A percentile compares a stretch with the other conserved stretches of the same genome.
phyloP scores from a whole-genome alignment of 2,113 vertebrate species.

The Forbesichthys agassizii region DNA sequence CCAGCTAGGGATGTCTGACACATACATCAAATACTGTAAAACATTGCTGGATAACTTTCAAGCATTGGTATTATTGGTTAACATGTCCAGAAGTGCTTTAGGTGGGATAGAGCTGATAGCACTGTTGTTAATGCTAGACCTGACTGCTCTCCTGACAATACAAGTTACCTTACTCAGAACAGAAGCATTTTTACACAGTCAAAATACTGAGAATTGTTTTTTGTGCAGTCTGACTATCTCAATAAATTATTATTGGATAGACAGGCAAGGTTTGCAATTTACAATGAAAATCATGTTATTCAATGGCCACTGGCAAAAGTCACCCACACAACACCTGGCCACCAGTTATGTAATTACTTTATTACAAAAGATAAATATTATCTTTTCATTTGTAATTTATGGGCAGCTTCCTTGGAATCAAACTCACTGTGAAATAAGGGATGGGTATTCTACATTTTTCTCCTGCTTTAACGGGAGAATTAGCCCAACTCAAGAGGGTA shows the following conservation, averaged over 20 bases:
- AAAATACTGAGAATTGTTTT: too few relatives aligned
- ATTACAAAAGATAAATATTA: slow-evolving; percentile 7
- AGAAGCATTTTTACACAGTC: background rate
- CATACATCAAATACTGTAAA: too few relatives aligned
- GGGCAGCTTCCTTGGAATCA: background rate
- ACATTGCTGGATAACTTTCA: too few relatives aligned
- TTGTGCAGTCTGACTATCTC: background rate
- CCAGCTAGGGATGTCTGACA: too few relatives aligned
- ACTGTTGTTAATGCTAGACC: slow-evolving; percentile 22
- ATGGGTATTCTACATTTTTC: slow-evolving; percentile 4
- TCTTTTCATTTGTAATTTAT: slow-evolving; percentile 8
- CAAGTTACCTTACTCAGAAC: slow-evolving; percentile 28
- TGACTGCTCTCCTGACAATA: slow-evolving; percentile 27
- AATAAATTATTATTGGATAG: background rate
- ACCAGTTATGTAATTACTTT: background rate
- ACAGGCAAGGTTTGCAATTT: slow-evolving; percentile 9
- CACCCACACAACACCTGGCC: background rate
- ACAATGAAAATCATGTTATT: background rate
- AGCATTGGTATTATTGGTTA: too few relatives aligned
- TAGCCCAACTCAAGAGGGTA: background rate
- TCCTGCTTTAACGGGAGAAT: background rate
- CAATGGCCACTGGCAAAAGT: background rate
- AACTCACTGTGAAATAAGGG: slow-evolving; percentile 1
- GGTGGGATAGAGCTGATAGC: slow-evolving; percentile 30
- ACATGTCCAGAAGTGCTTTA: too few relatives aligned